Base-by-base conservation (phyloP, 2,113 vertebrate genomes). In the Crypturellus undulatus region DNA sequence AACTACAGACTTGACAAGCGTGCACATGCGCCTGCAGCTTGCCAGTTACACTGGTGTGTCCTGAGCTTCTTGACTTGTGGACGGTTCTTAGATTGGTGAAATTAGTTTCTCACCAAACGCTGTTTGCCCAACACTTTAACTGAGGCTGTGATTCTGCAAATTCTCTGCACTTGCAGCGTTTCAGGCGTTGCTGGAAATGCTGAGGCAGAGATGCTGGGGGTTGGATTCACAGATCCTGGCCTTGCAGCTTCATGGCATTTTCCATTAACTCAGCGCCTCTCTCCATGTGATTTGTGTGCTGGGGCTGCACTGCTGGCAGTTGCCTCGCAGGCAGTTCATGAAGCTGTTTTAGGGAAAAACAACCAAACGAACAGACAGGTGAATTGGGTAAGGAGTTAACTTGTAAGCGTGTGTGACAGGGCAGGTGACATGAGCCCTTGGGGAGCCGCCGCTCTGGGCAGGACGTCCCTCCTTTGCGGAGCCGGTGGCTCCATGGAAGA, bases 1-100 rank as follows among this genome's bases (percentile, higher is more conserved):
- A 90, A 92, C 92, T 96, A 30, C 71, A 90, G 92, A 80, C 77
- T 84, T 93, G 86, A 68, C 72, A 81, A 91, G 84, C 65, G 73
- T 81, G 60, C 72, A 78, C 83, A 38, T 60, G 18, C 77, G 59
- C n/a, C 79, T 5, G 12, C 83, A 89, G 85, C 90, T 88, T 65
- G 52, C 77, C 87, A 79, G 72, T 95, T 94, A 62, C 65, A 72
- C 34, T 84, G 80, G 14, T 86, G 80, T 38, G 86, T 95, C 84
- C 52, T 62, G 47, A 22, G 62, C 7, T 76, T 87, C 95, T 81
- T 86, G 73, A 64, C 75, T 81, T 43, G 9, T n/a, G 80, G 62
- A 52, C 58, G 40, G 3, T 78, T 86, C 62, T 86, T 90, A 89
- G 89, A 76, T 68, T 49, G 49, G 21, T 49, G 49, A 49, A 49